Evolutionary conservation across 2,113 vertebrate genomes (phyloP), one percentile per base, ranked within the genome.

Genomic region (Plotosus lineatus): DNA sequence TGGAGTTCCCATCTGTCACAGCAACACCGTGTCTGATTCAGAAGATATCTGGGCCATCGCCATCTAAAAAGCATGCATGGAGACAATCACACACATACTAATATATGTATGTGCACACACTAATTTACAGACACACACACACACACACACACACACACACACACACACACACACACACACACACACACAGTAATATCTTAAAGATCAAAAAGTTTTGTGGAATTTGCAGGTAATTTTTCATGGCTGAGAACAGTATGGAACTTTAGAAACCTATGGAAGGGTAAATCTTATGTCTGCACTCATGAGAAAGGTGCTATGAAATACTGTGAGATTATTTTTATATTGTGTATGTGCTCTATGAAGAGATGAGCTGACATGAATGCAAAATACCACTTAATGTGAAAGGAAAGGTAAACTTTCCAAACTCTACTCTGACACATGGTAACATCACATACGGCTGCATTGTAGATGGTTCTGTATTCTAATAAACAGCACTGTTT

Each of bases 61-160:
- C 65, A 80, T 72, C 93, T 94, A 94, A 94, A 92, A 94, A 93
- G 77, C 71, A 77, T 75, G 42, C 76, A 56, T 76, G 74, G 61
- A 81, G 53, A 61, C 71, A 69, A 66, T 38, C 77, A 69, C 61
- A 60, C 42, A 79, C 69, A 68, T 23, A 75, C 73, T 50, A 38
- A 42, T 36, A 51, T 19, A 53, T 31, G 33, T 31, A 74, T 38
- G 19, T 38, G 21, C 69, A 74, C 60, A n/a, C n/a, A n/a, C n/a
- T n/a, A n/a, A n/a, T n/a, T n/a, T n/a, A n/a, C n/a, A 68, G 50
- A 42, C 72, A 74, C 23, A 38, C 33, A 78, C 42, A 48, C 40
- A 46, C 75, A 28, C 33, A 15, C 73, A 58, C 42, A 33, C 44
- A 50, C 44, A 63, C 26, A 65, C 33, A 61, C 58, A 61, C 58